Conservation (phyloP, 2,797 vertebrate species). For the Enteromius anoplus region DNA sequence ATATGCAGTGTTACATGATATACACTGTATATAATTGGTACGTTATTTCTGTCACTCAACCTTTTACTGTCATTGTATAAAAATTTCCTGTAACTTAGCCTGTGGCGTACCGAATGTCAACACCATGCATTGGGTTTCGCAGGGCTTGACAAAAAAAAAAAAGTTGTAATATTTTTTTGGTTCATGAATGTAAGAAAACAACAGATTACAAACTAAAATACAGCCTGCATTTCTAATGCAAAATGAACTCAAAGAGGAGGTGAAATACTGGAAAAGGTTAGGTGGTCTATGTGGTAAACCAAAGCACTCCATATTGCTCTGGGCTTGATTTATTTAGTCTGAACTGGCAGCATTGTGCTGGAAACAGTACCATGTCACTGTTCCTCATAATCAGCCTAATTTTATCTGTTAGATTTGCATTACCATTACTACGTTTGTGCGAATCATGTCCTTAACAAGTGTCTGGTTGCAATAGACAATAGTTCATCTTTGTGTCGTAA, state of each 20-base stretch:
- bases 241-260: neutral
- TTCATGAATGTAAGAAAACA: neutral
- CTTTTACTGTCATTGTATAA: conserved; percentile 1
- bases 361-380: neutral
- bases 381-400: neutral
- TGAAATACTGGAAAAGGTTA: neutral
- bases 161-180: neutral
- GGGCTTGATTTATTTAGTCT: neutral
- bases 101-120: neutral
- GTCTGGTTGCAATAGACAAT: neutral
- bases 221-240: neutral
- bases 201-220: neutral
- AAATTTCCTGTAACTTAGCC: conserved; percentile 5
- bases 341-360: neutral
- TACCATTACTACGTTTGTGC: neutral
- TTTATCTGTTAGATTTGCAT: neutral
- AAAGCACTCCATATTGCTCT: neutral
- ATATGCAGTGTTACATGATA: neutral
- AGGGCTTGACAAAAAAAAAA: neutral
- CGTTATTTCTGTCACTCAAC: neutral
- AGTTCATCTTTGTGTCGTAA: neutral
- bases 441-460: neutral
- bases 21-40: neutral
- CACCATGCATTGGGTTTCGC: neutral
- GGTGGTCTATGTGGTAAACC: neutral